Percentiles rank a stretch among this genome's conserved stretches.
phyloP scores from a whole-genome alignment of 2,113 vertebrate genomes.

The Callopanchax toddi region DNA sequence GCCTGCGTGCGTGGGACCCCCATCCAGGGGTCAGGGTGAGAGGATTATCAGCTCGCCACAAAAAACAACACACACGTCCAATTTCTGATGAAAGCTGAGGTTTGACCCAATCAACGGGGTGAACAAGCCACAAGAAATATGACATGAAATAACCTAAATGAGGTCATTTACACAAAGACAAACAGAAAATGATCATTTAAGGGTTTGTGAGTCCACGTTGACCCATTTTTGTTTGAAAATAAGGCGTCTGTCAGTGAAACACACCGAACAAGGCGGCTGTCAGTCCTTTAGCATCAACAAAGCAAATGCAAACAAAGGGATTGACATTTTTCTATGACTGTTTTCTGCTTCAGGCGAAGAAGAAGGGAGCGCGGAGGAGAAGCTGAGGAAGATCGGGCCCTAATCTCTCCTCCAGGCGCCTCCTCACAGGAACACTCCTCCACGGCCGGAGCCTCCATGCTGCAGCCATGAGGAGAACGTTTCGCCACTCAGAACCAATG shows the following conservation, averaged over 20 bases:
- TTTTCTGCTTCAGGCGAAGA: conserved; percentile 50
- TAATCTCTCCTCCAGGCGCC: conserved; percentile 68
- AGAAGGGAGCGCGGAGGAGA: conserved; percentile 33
- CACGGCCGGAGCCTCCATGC: conserved; percentile 49
- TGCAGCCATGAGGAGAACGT: conserved; percentile 40
- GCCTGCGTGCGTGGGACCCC: not conserved
- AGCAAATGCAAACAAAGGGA: conserved; percentile 54
- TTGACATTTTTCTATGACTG: conserved; percentile 56
- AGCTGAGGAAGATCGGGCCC: conserved; percentile 31
- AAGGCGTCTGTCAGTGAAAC: conserved; percentile 10
- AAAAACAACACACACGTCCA: not conserved
- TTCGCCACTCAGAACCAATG: too few relatives aligned
- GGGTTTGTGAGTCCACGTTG: not conserved
- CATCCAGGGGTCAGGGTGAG: conserved; percentile 17
- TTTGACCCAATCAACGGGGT: too few relatives aligned
- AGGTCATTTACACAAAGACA: too few relatives aligned
- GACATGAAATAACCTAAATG: too few relatives aligned
- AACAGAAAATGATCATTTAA: too few relatives aligned
- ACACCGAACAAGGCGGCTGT: conserved; percentile 7
- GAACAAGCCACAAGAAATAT: too few relatives aligned
- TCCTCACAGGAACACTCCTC: conserved; percentile 36
- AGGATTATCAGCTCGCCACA: conserved; percentile 22
- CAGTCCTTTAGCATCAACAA: conserved; percentile 30
- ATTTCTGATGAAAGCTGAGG: not conserved
- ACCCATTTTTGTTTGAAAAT: not conserved